Base-by-base conservation (phyloP, 2,888 invertebrate species). In the Mesodorylaimus sp. region DNA sequence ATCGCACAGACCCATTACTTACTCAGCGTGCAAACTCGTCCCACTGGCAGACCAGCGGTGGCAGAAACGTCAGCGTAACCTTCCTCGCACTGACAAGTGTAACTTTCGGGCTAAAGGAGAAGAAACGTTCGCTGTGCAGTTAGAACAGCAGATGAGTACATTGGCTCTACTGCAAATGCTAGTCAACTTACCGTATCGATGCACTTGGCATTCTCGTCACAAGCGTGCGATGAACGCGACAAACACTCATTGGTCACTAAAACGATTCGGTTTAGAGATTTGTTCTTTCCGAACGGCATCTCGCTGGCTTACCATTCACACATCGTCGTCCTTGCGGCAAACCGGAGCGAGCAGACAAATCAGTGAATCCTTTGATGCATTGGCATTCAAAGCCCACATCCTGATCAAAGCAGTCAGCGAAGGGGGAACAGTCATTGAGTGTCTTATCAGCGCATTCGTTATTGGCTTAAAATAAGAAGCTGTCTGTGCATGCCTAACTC, bases 141-240 rank as follows among this genome's bases (percentile, higher is more conserved):
- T n/a, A n/a, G n/a, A n/a, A n/a, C n/a, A n/a, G n/a, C n/a, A n/a
- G n/a, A n/a, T n/a, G n/a, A n/a, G n/a, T n/a, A n/a, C n/a, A n/a
- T n/a, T n/a, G n/a, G n/a, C n/a, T n/a, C n/a, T n/a, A n/a, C n/a
- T n/a, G n/a, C n/a, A n/a, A n/a, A n/a, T n/a, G n/a, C n/a, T n/a
- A n/a, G n/a, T n/a, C n/a, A n/a, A n/a, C n/a, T n/a, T n/a, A n/a
- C n/a, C n/a, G n/a, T 36, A 16, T 47, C 26, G 13, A 47, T 26
- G 21, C 47, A 47, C 36, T 37, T 38, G 3, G 47, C 47, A 24
- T 47, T 36, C n/a, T 47, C 47, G 38, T 47, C 47, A 26, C 47
- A 47, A 3, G 47, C 3, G 26, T 47, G 16, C 5, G 38, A 16
- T 23, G 3, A 5, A 10, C 38, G 16, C 13, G 36, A 13, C 16